Evolutionary conservation across 2,888 invertebrate genomes (phyloP).

Genomic region (Timema cristinae): DNA sequence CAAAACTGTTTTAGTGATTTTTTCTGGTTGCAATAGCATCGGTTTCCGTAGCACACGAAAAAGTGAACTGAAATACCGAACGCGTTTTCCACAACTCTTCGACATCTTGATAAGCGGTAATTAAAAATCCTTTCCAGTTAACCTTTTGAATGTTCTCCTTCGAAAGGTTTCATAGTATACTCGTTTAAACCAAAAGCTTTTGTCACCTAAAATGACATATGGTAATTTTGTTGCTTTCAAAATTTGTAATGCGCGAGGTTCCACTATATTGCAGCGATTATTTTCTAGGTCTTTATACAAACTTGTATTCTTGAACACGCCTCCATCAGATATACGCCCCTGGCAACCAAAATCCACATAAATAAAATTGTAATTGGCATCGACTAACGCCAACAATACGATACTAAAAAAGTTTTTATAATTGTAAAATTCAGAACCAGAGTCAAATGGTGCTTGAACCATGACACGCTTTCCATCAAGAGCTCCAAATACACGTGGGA

Average conservation of each 20-base stretch:
- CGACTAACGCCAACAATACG: too few relatives aligned
- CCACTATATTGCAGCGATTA: too few relatives aligned
- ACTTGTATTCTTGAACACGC: too few relatives aligned
- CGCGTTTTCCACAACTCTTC: slow-evolving; percentile 36
- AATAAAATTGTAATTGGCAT: too few relatives aligned
- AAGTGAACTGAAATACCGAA: slow-evolving; percentile 24
- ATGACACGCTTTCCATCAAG: too few relatives aligned
- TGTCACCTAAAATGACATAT: slow-evolving; percentile 36
- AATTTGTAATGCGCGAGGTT: slow-evolving; percentile 27
- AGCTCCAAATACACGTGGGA: too few relatives aligned
- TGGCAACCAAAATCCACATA: too few relatives aligned
- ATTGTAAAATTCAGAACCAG: too few relatives aligned
- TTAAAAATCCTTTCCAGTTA: slow-evolving; percentile 36
- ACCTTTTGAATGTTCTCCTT: slow-evolving; percentile 29
- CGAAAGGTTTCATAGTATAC: neutral
- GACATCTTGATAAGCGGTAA: slow-evolving; percentile 29
- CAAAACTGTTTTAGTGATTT: slow-evolving; percentile 29
- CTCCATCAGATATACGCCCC: too few relatives aligned
- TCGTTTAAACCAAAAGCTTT: slow-evolving; percentile 30
- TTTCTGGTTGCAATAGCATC: slow-evolving; percentile 34
- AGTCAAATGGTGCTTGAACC: too few relatives aligned
- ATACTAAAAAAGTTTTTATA: too few relatives aligned
- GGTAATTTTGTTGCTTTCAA: slow-evolving; percentile 30
- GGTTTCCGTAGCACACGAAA: slow-evolving; percentile 34
- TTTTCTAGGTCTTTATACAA: too few relatives aligned